Evolutionary conservation across 53 echinoderm and acorn worm genomes (phyloP), one percentile per base, ranked within the genome.

Genomic region (Luidia sarsii): DNA sequence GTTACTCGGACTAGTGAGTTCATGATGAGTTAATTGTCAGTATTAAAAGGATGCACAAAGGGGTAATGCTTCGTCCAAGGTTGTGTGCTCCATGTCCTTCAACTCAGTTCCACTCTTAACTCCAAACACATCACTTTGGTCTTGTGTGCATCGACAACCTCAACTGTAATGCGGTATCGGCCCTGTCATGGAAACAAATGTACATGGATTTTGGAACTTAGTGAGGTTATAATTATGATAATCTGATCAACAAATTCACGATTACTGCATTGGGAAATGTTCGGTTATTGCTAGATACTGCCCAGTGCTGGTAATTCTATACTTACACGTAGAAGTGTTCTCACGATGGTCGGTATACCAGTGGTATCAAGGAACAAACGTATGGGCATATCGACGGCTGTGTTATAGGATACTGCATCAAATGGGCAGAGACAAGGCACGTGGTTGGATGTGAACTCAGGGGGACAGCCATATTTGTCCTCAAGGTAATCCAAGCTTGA

Each of bases 381-480:
- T 18, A 72, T 24, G 1, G 56, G 73, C 1, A 13, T 22, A n/a
- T 30, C 27, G 73, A 3, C 38, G 34, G 73, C 65, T 2, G 41
- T 56, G 39, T 35, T 11, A 39, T 72, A 72, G 73, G 23, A 16
- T 24, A 27, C 19, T 7, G 20, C 51, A 35, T n/a, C 20, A 25
- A 72, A 72, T 19, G 56, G 73, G 14, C 73, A 72, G 37, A 1
- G 56, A 24, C 73, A 72, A 23, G 73, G 73, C 38, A 72, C 16
- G 8, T 32, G 32, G 9, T 53, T 55, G 18, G 11, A 16, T n/a
- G 54, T 72, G n/a, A 72, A 72, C 34, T 37, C 38, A 7, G 54
- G 34, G 54, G 73, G 73, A 27, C 73, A 72, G 15, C 73, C 73
- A 20, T 72, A 56, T 1, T 15, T 9, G 4, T 49, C 16, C 31